Conservation (phyloP, 2,113 vertebrate species). For the Cephalopterus ornatus region DNA sequence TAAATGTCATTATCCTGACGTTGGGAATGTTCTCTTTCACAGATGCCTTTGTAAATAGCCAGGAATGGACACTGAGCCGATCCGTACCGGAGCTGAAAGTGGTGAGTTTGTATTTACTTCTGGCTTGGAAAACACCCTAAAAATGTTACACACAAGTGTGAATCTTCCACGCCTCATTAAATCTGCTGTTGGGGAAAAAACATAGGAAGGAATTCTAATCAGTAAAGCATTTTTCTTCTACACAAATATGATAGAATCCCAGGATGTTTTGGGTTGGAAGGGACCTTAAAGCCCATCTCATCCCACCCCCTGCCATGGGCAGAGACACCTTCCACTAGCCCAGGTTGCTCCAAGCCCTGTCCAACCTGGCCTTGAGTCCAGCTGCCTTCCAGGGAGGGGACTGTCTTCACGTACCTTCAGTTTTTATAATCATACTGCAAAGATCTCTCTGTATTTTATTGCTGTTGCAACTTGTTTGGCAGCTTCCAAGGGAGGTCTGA, state of each 20-base stretch:
- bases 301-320: neutral
- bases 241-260: accelerated
- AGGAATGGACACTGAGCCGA: conserved; percentile 97
- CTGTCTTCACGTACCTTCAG: neutral
- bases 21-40: conserved; percentile 61
- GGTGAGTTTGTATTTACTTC: conserved; percentile 79
- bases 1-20: neutral
- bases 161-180: neutral
- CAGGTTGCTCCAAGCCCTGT: neutral
- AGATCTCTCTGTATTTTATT: neutral
- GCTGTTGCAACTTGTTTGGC: neutral
- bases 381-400: neutral
- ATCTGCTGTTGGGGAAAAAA: neutral
- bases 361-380: neutral
- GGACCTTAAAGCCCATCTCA: neutral
- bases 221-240: neutral
- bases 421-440: neutral
- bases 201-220: accelerated
- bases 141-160: neutral
- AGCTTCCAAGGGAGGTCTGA: neutral
- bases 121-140: neutral
- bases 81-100: conserved; percentile 97
- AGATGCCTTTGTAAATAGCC: conserved; percentile 99
- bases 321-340: neutral
- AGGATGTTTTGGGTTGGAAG: neutral